Conservation (phyloP, 2,113 vertebrate genomes). For the Himantopus leucocephalus region DNA sequence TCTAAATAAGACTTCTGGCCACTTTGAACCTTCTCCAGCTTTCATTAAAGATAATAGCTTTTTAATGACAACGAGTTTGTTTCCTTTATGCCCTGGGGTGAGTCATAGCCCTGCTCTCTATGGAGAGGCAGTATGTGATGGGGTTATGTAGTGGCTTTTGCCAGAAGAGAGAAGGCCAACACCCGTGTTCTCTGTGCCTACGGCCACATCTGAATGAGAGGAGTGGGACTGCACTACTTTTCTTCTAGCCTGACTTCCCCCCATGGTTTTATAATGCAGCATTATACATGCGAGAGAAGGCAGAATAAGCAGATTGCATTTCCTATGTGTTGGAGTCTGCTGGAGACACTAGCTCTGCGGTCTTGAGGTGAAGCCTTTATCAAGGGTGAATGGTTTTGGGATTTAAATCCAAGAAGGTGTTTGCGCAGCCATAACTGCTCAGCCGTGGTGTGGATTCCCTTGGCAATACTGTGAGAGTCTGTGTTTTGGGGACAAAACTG, state of each 20-base stretch:
- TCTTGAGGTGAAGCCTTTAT: not conserved
- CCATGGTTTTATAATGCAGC: not conserved
- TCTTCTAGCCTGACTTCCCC: not conserved
- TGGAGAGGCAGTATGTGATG: not conserved
- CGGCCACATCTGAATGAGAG: not conserved
- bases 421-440: not conserved
- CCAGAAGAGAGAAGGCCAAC: not conserved
- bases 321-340: not conserved
- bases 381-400: not conserved
- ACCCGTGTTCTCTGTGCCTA: not conserved
- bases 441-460: not conserved
- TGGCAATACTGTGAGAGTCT: not conserved
- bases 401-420: not conserved
- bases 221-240: not conserved
- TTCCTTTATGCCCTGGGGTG: not conserved
- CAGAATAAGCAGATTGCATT: not conserved
- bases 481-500: not conserved
- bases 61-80: not conserved
- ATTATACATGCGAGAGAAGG: not conserved
- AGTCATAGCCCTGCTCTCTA: not conserved
- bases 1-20: not conserved
- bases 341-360: not conserved
- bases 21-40: not conserved
- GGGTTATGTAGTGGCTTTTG: not conserved
- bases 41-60: conserved; percentile 2